phyloP scores from a whole-genome alignment of 1,140 invertebrate genomes.

The Polyergus mexicanus region DNA sequence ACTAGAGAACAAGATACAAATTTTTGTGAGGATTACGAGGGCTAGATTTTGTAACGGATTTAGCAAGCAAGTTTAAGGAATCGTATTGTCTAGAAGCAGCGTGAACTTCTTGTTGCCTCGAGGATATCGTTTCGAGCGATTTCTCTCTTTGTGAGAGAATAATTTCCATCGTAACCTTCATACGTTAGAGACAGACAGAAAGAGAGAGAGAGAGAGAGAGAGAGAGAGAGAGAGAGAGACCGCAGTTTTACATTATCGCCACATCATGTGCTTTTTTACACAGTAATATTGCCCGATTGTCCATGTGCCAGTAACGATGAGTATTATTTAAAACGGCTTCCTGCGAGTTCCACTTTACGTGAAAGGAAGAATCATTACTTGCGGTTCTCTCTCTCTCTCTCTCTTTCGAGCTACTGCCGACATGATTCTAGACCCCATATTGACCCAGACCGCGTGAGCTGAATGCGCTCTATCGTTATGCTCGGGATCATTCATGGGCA shows the following conservation, averaged over 20 bases:
- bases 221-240: background rate
- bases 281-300: slow-evolving; percentile 30
- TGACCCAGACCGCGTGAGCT: slow-evolving; percentile 52
- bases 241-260: background rate
- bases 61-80: background rate
- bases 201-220: background rate
- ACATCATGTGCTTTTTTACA: slow-evolving; percentile 20
- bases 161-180: background rate
- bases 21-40: background rate
- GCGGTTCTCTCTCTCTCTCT: slow-evolving; percentile 27
- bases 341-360: slow-evolving; percentile 54
- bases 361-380: slow-evolving; percentile 61
- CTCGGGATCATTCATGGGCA: slow-evolving; percentile 3
- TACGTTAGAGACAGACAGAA: background rate
- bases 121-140: background rate
- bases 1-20: background rate
- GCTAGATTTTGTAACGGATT: background rate
- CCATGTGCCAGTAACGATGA: slow-evolving; percentile 49
- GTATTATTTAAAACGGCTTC: slow-evolving; percentile 56
- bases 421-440: slow-evolving; percentile 28
- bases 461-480: slow-evolving; percentile 2
- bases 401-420: slow-evolving; percentile 27
- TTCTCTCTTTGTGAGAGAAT: background rate
- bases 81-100: background rate
- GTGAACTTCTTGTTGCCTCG: background rate